Evolutionary conservation across 2,888 invertebrate genomes (phyloP).

Genomic region (Liopterus haemorrhoidalis): DNA sequence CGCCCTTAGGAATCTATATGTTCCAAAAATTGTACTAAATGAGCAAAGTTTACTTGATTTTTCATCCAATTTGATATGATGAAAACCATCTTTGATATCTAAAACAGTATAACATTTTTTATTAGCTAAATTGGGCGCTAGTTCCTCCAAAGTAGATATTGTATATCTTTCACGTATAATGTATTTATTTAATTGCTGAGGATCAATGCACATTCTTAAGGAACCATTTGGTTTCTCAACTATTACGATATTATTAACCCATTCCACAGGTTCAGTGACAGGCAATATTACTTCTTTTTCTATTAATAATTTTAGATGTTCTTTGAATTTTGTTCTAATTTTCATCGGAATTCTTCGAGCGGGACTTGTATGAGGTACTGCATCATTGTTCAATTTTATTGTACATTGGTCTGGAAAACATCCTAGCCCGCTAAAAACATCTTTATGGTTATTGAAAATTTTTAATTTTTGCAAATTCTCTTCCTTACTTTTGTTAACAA

Average conservation of each 20-base stretch:
- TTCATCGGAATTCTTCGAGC: constrained; percentile 6
- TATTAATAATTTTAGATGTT: neutral
- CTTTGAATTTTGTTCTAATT: neutral
- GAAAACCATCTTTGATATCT: constrained; percentile 38
- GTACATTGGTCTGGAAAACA: constrained; percentile 8
- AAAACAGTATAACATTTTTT: constrained; percentile 30
- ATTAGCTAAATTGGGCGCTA: constrained; percentile 25
- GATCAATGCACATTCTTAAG: constrained; percentile 35
- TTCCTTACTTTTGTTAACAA: neutral
- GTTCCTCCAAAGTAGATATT: constrained; percentile 31
- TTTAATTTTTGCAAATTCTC: neutral
- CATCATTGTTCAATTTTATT: constrained; percentile 7
- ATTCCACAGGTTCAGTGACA: constrained; percentile 23
- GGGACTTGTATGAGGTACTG: neutral
- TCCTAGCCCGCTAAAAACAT: constrained; percentile 11
- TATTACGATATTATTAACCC: constrained; percentile 32
- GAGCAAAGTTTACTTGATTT: constrained; percentile 32
- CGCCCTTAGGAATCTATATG: constrained; percentile 29
- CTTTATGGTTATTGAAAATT: constrained; percentile 8
- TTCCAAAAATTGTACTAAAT: constrained; percentile 36
- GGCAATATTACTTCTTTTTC: constrained; percentile 19
- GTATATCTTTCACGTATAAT: constrained; percentile 28
- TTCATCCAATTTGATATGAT: constrained; percentile 34
- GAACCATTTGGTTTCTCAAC: constrained; percentile 33
- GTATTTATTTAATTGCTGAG: constrained; percentile 31